A percentile compares a stretch with the other conserved stretches of the same genome.
phyloP scores from a whole-genome alignment of 1,140 invertebrate species.

The Hyles vespertilio region DNA sequence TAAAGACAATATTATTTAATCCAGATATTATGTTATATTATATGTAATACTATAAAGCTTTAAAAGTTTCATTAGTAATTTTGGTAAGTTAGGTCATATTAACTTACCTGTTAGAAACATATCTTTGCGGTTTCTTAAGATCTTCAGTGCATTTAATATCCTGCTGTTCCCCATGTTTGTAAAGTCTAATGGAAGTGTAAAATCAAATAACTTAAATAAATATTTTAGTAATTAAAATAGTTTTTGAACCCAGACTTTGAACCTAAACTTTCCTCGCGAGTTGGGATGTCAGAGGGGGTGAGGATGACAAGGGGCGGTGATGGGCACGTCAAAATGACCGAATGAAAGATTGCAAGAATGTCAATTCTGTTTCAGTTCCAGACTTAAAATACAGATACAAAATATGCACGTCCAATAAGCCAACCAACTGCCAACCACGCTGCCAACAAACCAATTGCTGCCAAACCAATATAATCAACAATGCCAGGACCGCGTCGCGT shows the following conservation, averaged over 20 bases:
- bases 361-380: no score
- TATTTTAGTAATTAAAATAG: constrained; percentile 28
- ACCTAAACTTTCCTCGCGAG: constrained; percentile 62
- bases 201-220: constrained; percentile 30
- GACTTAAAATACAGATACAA: no score
- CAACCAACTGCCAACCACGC: no score
- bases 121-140: constrained; percentile 53
- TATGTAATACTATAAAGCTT: no score
- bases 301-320: neutral
- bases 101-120: constrained; percentile 52
- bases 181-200: constrained; percentile 18
- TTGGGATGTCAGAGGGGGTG: constrained; percentile 16
- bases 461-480: no score
- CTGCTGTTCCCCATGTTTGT: constrained; percentile 60
- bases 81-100: constrained; percentile 16
- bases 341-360: no score
- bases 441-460: no score
- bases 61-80: constrained; percentile 7
- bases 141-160: constrained; percentile 61
- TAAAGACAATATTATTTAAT: no score
- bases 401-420: no score
- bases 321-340: neutral
- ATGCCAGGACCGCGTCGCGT: no score
- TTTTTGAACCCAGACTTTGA: constrained; percentile 68
- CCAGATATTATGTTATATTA: no score